Evolutionary conservation across 2,888 invertebrate species (phyloP).

Genomic region (Dendrolimus houi): DNA sequence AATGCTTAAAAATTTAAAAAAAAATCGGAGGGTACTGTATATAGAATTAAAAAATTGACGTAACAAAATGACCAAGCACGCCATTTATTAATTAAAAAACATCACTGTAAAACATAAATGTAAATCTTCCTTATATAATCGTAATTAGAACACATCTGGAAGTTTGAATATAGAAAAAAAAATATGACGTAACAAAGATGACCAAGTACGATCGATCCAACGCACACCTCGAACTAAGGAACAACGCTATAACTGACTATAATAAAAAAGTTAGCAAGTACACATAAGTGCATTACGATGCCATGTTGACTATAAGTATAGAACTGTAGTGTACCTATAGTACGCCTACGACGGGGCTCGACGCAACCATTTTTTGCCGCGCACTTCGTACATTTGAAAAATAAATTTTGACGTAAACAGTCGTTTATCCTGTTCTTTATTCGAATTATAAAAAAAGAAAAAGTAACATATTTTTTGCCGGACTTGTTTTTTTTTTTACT

Average conservation of each 20-base stretch:
- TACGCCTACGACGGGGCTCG: constrained; percentile 59
- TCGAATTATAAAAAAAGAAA: constrained; percentile 8
- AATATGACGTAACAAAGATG: constrained; percentile 28
- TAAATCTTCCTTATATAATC: constrained; percentile 1
- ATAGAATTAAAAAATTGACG: no score
- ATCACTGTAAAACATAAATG: no score
- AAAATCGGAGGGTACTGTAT: no score
- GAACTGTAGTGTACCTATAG: constrained; percentile 36
- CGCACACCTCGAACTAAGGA: constrained; percentile 56
- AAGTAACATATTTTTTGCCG: background rate
- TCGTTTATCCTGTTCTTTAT: constrained; percentile 46
- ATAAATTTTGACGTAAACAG: constrained; percentile 72
- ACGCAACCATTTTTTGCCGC: constrained; percentile 69
- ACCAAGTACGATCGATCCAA: constrained; percentile 6
- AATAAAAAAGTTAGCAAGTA: constrained; percentile 73
- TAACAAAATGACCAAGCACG: no score
- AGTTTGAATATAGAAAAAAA: background rate
- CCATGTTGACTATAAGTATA: constrained; percentile 55
- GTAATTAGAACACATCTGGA: constrained; percentile 4
- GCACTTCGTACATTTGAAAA: constrained; percentile 74
- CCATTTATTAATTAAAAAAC: no score
- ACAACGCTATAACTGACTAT: constrained; percentile 66
- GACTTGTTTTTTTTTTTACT: background rate
- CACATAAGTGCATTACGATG: constrained; percentile 74
- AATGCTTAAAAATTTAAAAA: no score